Evolutionary conservation across 2,113 vertebrate species (phyloP).

Genomic region (Phasianus colchicus): DNA sequence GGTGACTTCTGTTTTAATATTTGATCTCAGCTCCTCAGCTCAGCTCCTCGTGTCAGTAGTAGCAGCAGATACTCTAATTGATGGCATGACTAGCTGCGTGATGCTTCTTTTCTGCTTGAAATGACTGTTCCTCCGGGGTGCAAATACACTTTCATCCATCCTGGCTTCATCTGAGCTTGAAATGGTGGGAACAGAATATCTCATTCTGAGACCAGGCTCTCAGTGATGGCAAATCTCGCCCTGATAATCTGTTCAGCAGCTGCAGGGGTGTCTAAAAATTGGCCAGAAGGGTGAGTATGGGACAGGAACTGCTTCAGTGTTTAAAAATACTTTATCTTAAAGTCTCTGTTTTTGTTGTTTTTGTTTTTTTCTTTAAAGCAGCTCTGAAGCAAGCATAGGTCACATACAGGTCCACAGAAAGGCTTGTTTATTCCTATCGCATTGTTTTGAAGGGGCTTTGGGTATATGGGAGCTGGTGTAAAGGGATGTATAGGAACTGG

Average conservation of each 20-base stretch:
- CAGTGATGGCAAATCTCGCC: not conserved
- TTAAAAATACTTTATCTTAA: not conserved
- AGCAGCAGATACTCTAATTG: not conserved
- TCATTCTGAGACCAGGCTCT: not conserved
- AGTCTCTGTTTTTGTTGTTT: not conserved
- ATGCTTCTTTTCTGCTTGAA: not conserved
- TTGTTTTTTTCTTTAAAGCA: not conserved
- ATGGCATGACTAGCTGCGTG: fast-evolving
- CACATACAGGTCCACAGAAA: not conserved
- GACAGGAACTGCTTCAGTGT: not conserved
- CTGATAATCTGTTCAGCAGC: not conserved
- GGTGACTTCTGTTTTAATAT: not conserved
- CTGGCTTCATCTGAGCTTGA: not conserved
- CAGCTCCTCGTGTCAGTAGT: not conserved
- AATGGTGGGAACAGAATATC: not conserved
- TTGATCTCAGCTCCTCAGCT: not conserved
- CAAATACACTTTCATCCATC: not conserved
- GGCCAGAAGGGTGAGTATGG: not conserved
- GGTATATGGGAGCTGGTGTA: not conserved
- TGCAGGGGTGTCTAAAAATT: not conserved
- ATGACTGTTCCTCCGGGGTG: not conserved
- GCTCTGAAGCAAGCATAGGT: not conserved
- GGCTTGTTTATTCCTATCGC: not conserved
- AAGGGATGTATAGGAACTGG: not conserved
- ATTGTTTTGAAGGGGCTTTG: not conserved